A percentile compares a stretch with the other conserved stretches of the same genome.
phyloP scores from a whole-genome alignment of 2,797 vertebrate species.

The Manis javanica region DNA sequence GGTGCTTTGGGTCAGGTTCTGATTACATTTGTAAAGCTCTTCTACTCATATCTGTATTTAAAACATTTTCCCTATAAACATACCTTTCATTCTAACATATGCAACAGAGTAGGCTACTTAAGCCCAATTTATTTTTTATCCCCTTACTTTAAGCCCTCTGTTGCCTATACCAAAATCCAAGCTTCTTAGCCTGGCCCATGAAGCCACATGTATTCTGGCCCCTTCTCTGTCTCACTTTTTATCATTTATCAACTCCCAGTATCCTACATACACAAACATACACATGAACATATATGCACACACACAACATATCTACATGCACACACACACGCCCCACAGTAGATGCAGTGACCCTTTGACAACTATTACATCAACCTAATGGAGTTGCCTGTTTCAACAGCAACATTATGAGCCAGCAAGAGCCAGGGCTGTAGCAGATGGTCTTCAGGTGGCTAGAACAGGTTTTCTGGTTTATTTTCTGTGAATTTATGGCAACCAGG shows the following conservation, averaged over 20 bases:
- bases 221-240: not conserved
- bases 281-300: accelerated
- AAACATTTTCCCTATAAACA: not conserved
- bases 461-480: not conserved
- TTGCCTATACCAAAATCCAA: not conserved
- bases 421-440: not conserved
- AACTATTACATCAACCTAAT: not conserved
- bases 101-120: not conserved
- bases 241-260: not conserved
- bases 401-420: not conserved
- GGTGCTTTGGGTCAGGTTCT: not conserved
- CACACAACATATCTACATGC: accelerated
- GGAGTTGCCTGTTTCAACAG: not conserved
- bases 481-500: not conserved
- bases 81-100: not conserved
- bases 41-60: not conserved
- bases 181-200: no score
- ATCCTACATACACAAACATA: not conserved
- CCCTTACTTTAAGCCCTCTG: not conserved
- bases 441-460: not conserved
- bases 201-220: not conserved
- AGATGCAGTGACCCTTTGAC: not conserved
- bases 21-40: not conserved
- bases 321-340: not conserved
- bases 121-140: not conserved